Evolutionary conservation across 2,113 vertebrate genomes (phyloP), one percentile per base, ranked within the genome.

Genomic region (Dermatemys mawii): DNA sequence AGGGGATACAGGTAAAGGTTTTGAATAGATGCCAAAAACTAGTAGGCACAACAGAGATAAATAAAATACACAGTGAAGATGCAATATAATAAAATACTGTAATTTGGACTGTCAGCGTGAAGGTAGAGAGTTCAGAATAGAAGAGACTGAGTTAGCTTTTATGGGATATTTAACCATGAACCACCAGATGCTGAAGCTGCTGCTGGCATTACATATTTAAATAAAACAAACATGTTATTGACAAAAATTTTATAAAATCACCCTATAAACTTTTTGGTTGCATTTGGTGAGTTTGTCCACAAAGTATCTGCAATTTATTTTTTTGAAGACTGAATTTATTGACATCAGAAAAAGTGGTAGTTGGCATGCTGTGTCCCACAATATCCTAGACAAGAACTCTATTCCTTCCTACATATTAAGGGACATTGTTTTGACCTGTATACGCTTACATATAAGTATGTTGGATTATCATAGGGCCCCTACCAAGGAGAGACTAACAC

Each of bases 31-130:
- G 93, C 95, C 96, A 80, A 79, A 97, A 97, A 90, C 78, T 86
- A 81, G 80, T 96, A 90, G 89, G 88, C 92, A 93, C 94, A 97
- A 96, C 95, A 95, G 97, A 97, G 97, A 97, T 98, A 98, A 97
- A 98, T 96, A 98, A 98, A 98, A 97, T 93, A 96, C 92, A 96
- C 75, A 89, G 94, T 92, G 96, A 98, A 98, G 96, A 97, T 96
- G 87, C 96, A 97, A 97, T 97, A 98, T 97, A 98, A 98, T 97
- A 98, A 98, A 98, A 97, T 90, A 96, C 97, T 98, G 97, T 98
- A 97, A 98, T 98, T 97, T 98, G 94, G 82, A 46, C 90, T 97
- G 96, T 93, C 98, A 98, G 97, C 96, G 54, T 97, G 97, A 97
- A 90, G 46, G 82, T 89, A 95, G 93, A 84, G 91, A 97, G 91